Base-by-base conservation (phyloP, 1,140 invertebrate genomes). In the Caenorhabditis latens region DNA sequence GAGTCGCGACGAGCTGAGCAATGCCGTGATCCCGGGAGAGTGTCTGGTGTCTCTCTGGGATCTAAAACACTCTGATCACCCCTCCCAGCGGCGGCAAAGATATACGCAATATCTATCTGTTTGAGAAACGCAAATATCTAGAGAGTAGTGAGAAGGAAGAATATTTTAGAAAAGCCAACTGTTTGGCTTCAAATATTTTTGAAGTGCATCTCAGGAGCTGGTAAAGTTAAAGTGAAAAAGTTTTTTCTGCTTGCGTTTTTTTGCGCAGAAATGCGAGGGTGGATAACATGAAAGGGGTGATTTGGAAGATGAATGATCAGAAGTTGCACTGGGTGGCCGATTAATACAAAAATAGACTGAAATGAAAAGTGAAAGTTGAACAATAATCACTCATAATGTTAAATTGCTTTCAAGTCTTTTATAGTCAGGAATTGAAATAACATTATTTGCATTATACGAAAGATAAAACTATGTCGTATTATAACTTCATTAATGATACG, bases 61-160 rank as follows among this genome's bases (percentile, higher is more conserved):
- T 79, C 46, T 16, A n/a, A 79, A 21, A 21, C 71, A 50, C 46
- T 79, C 71, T 79, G 71, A 48, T 79, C 24, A 79, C 46, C n/a
- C 71, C 53, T 53, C 14, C 2, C 50, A 24, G 40, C 71, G 71
- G 71, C 46, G n/a, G 71, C 9, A n/a, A 50, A 21, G 71, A 79
- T 79, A 79, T 79, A 79, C 71, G 71, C 71, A 79, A 79, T 79
- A 79, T 79, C 71, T 79, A 50, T 79, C 71, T 79, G 46, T 79
- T 79, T 79, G 71, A 79, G 71, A 79, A 79, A 79, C 43, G 71
- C 71, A 79, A 79, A 79, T 79, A 79, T 79, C 71, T 79, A 79
- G 46, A 50, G 71, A 79, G 46, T 79, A 50, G 46, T 4, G 71
- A n/a, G 16, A 71, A 71, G 71, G 71, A 50, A n/a, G 46, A 79